Evolutionary conservation across 2,113 vertebrate species (phyloP).

Genomic region (Planiliza haematocheilus): DNA sequence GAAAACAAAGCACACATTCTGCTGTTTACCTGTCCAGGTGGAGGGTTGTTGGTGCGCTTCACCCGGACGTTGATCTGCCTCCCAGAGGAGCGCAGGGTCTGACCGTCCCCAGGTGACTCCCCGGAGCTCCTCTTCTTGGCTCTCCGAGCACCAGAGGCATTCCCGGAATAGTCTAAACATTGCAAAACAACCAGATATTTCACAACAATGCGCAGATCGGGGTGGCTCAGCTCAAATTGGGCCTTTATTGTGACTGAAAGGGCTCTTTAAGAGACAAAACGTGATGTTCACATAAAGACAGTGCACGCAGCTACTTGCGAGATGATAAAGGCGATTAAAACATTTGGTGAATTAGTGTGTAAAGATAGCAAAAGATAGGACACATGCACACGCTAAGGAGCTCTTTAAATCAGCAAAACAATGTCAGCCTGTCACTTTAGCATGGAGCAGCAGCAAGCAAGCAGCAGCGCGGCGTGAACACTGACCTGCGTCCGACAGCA

Average conservation of each 20-base stretch:
- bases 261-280: not conserved
- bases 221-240: not conserved
- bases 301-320: not conserved
- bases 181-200: not conserved
- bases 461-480: conserved; percentile 1
- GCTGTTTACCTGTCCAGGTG: conserved; percentile 75
- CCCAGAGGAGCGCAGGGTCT: conserved; percentile 90
- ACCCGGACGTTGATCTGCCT: conserved; percentile 86
- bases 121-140: conserved; percentile 87
- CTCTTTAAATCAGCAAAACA: conserved; percentile 43
- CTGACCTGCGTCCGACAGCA: conserved; percentile 83
- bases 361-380: not conserved
- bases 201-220: not conserved
- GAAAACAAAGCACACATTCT: too few species aligned
- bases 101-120: conserved; percentile 86
- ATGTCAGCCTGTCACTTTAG: conserved; percentile 59
- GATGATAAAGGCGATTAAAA: not conserved
- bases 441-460: conserved; percentile 29
- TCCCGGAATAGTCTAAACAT: conserved; percentile 79
- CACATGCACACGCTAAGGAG: not conserved
- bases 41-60: conserved; percentile 79
- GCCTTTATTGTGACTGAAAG: not conserved
- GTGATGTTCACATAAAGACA: not conserved
- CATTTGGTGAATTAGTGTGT: not conserved
- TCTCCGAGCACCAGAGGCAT: conserved; percentile 84